Conservation (phyloP, 37 sponge, comb jelly and placozoan genomes). For the Ephydatia muelleri region DNA sequence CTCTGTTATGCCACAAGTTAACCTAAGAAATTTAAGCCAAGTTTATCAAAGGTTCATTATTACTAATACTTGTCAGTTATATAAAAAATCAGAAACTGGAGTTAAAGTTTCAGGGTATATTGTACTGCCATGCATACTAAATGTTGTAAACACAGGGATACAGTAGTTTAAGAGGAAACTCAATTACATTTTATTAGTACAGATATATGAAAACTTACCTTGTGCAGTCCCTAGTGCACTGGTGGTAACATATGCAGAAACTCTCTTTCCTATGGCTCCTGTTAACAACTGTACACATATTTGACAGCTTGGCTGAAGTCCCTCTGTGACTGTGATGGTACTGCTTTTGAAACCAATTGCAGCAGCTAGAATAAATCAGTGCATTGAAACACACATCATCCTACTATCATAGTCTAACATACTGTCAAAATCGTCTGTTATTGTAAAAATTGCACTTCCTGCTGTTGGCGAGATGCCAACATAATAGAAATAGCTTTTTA, state of each 20-base stretch:
- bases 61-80: too few species aligned
- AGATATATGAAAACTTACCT: neutral
- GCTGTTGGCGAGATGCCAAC: neutral
- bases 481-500: neutral
- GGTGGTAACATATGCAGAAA: neutral
- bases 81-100: too few species aligned
- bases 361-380: neutral
- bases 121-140: too few species aligned
- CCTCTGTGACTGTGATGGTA: neutral
- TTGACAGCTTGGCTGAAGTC: neutral
- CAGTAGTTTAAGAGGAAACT: too few species aligned
- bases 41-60: too few species aligned
- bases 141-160: too few species aligned
- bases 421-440: neutral
- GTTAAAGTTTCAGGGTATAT: too few species aligned
- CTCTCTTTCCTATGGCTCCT: neutral
- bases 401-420: neutral
- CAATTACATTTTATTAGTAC: neutral
- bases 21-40: too few species aligned
- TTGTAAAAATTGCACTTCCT: neutral
- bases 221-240: neutral
- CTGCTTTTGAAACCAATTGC: neutral
- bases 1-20: too few species aligned
- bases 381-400: neutral
- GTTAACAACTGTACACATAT: neutral